These are phyloP conservation scores for Chaetodon trifascialis DNA, from an alignment of 2,113 vertebrate species.

Conservation along the genomic window DNA sequence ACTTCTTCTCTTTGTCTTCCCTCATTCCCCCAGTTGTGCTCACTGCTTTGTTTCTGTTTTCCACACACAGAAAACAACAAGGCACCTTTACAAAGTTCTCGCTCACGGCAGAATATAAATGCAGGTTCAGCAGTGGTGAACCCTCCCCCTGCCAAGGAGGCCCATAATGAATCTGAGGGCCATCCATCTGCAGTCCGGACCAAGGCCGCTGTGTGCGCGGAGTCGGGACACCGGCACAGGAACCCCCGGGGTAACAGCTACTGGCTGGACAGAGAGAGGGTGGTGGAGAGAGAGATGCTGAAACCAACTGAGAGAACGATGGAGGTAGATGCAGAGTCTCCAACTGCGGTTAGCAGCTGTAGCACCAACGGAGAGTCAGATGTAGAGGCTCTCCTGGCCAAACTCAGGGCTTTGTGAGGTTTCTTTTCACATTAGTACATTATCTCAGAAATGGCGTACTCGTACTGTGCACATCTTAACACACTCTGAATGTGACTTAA, in stretches of 20 bases:
- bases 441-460: neutral
- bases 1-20: constrained; percentile 47
- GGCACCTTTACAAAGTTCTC: constrained; percentile 88
- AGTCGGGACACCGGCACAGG: constrained; percentile 52
- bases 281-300: constrained; percentile 63
- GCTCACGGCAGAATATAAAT: constrained; percentile 88
- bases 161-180: constrained; percentile 87
- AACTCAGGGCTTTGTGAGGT: constrained; percentile 90
- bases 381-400: constrained; percentile 94
- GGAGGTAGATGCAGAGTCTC: constrained; percentile 28
- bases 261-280: constrained; percentile 62
- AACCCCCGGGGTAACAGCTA: constrained; percentile 40
- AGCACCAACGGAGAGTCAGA: constrained; percentile 79
- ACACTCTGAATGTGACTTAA: neutral
- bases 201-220: constrained; percentile 47
- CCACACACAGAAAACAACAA: constrained; percentile 91
- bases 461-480: neutral
- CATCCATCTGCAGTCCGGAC: constrained; percentile 77
- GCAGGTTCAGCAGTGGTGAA: constrained; percentile 78
- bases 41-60: constrained; percentile 53
- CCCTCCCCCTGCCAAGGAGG: constrained; percentile 87
- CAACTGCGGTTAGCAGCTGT: constrained; percentile 37
- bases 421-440: neutral
- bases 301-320: constrained; percentile 62
- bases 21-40: constrained; percentile 27